A percentile compares a stretch with the other conserved stretches of the same genome.
Evolutionary conservation across 2,888 invertebrate genomes (phyloP).

Genomic region (Parnassius apollo): DNA sequence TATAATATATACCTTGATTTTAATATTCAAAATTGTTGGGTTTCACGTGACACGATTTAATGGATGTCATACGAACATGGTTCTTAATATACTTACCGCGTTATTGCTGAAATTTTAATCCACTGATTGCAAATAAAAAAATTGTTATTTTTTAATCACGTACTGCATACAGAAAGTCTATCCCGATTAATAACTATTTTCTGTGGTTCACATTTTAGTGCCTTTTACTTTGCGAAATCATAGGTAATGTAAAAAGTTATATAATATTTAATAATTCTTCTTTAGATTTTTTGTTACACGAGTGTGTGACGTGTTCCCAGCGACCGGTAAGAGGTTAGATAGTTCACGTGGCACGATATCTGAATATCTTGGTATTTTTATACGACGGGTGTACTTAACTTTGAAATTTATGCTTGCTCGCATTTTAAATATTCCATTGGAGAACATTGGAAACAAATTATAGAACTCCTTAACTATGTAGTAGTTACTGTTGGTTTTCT

Average conservation of each 20-base stretch:
- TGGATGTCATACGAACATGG: too few species aligned
- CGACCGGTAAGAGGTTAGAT: constrained; percentile 40
- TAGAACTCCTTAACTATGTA: not conserved
- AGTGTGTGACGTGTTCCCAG: constrained; percentile 37
- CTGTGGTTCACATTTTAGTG: too few species aligned
- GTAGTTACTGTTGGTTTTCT: not conserved
- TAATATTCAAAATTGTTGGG: too few species aligned
- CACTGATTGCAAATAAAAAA: too few species aligned
- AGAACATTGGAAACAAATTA: constrained; percentile 6
- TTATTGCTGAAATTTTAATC: too few species aligned
- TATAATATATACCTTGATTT: too few species aligned
- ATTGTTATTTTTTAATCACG: too few species aligned
- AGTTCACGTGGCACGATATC: constrained; percentile 49
- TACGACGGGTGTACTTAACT: constrained; percentile 12
- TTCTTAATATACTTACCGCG: too few species aligned
- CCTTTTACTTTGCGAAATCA: too few species aligned
- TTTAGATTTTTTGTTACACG: constrained; percentile 13
- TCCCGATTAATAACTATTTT: too few species aligned
- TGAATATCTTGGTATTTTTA: constrained; percentile 39
- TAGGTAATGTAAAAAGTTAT: not conserved
- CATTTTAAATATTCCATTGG: constrained; percentile 2
- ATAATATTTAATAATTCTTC: not conserved
- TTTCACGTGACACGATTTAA: too few species aligned
- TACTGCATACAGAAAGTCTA: too few species aligned
- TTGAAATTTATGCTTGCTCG: constrained; percentile 17